Evolutionary conservation across 1,140 invertebrate species (phyloP).

Genomic region (Lucilia sericata): DNA sequence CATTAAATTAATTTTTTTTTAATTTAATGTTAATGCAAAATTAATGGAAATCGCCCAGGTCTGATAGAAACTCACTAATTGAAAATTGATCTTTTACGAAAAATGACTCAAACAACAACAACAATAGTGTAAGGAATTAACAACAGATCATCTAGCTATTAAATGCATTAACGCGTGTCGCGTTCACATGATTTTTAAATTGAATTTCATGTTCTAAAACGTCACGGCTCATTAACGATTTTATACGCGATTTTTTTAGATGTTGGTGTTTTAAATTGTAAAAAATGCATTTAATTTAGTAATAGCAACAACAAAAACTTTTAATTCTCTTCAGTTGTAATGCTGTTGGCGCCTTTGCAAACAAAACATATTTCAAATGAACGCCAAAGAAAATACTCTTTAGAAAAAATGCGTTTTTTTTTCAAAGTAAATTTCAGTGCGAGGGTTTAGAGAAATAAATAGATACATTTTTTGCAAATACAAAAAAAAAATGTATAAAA

Average conservation of each 20-base stretch:
- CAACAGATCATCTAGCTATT: neutral
- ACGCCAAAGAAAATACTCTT: neutral
- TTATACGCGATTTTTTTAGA: neutral
- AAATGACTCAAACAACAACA: neutral
- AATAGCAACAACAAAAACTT: neutral
- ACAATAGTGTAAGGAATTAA: neutral
- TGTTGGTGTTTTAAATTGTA: too few relatives aligned
- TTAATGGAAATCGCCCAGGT: too few relatives aligned
- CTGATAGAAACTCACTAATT: neutral
- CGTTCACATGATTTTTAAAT: neutral
- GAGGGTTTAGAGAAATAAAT: neutral
- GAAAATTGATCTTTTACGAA: neutral
- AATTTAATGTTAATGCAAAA: too few relatives aligned
- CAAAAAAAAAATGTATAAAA: neutral
- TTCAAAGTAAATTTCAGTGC: neutral
- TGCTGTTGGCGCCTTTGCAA: constrained; percentile 2
- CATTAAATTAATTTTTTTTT: too few relatives aligned
- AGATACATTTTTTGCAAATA: neutral
- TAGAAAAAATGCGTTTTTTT: neutral
- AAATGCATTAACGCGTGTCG: constrained; percentile 28
- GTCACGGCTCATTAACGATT: constrained; percentile 22
- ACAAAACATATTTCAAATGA: neutral
- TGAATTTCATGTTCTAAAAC: neutral
- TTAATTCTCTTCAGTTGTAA: neutral
- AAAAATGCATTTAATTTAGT: neutral